Base-by-base conservation (phyloP, 2,113 vertebrate species). In the Pandion haliaetus region DNA sequence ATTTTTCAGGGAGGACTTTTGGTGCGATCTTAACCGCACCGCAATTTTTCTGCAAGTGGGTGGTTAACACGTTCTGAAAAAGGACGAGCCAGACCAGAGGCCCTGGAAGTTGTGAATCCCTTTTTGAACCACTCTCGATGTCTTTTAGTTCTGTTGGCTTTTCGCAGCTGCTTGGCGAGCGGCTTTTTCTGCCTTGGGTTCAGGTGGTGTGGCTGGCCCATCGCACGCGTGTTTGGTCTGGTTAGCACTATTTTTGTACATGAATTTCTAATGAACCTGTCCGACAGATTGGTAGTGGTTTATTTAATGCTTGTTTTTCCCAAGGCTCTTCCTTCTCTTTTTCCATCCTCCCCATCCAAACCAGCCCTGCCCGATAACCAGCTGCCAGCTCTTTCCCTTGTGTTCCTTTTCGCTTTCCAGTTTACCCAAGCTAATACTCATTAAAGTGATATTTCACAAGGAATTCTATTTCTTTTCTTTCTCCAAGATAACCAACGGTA, bases 81-180 rank as follows among this genome's bases (percentile, higher is more conserved):
- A 16, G 40, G 55, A 91, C 24, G 54, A 85, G 61, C 10, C 5
- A 23, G 45, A 86, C n/a, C 80, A 66, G 80, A 40, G 83, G 36
- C 70, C 70, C 11, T 3, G 4, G 3, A 69, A 87, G 69, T 24
- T 2, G 0, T 5, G 8, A 65, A 59, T 61, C 66, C 78, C 36
- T 74, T 78, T n/a, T 70, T 9, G n/a, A 57, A 79, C 54, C 18
- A 0, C 24, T 40, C 6, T 1, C 0, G 1, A 2, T 9, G 0
- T 9, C 44, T 32, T 77, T 78, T 26, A 15, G 16, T 52, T 77
- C 72, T 45, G 32, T 67, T 7, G 15, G 36, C 45, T 90, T 70
- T 63, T 84, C 17, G 2, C 73, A 57, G 69, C 50, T 59, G 3
- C 54, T 47, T 16, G 40, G 55, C 28, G 17, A 79, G 82, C 45